A percentile compares a stretch with the other conserved stretches of the same genome.
phyloP scores from a whole-genome alignment of 2,888 invertebrate genomes.

The Leucophenga maculata region DNA sequence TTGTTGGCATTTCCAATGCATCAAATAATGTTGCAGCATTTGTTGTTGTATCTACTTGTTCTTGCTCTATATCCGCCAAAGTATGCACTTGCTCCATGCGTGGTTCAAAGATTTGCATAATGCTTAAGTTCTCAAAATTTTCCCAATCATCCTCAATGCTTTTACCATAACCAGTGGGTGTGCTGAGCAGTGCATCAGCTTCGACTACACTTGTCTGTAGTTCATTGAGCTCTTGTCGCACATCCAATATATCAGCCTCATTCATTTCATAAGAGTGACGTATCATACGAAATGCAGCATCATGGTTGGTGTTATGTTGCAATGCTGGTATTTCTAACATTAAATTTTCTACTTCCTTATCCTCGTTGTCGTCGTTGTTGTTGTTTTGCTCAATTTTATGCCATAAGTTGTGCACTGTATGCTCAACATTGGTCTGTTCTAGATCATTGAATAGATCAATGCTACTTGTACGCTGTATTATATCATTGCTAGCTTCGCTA shows the following conservation, averaged over 20 bases:
- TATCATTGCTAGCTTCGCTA: background rate
- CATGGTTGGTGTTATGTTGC: too few species aligned
- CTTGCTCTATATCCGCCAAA: background rate
- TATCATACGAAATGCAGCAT: conserved; percentile 54
- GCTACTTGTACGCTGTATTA: background rate
- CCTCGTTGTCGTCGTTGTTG: background rate
- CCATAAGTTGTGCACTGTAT: conserved; percentile 39
- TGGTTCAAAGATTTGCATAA: conserved; percentile 44
- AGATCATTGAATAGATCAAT: conserved; percentile 32
- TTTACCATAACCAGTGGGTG: conserved; percentile 60
- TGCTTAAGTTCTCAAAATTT: conserved; percentile 56
- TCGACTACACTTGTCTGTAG: conserved; percentile 12
- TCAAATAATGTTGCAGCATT: background rate
- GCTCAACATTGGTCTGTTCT: conserved; percentile 35
- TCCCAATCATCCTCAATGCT: conserved; percentile 65
- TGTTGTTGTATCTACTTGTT: background rate
- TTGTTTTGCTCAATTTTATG: conserved; percentile 42
- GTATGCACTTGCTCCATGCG: conserved; percentile 38
- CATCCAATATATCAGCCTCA: conserved; percentile 60
- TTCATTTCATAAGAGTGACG: conserved; percentile 59
- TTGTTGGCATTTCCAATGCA: background rate
- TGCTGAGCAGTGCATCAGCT: conserved; percentile 19
- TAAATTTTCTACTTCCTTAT: too few species aligned
- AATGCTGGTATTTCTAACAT: conserved; percentile 27
- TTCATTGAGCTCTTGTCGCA: conserved; percentile 36